Evolutionary conservation across 2,888 invertebrate species (phyloP), one percentile per base, ranked within the genome.

Genomic region (Agonopterix arenella): DNA sequence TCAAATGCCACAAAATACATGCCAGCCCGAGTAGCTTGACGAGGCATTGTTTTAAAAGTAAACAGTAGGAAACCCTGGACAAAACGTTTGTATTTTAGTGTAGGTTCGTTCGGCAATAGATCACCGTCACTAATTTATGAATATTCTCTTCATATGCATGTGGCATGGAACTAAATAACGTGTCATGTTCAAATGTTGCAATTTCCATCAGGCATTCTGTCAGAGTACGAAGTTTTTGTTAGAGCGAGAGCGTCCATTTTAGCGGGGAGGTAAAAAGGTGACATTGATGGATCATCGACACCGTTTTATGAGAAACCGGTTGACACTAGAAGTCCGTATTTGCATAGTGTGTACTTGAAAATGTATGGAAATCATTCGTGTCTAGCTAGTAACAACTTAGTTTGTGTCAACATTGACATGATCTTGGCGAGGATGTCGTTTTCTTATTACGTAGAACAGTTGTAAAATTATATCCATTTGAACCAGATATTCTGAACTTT

Each of bases 251-350:
- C 18, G 4, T 18, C 18, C 18, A 18, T 18, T 18, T 18, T 18
- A 18, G 18, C 18, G 37, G 36, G 11, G 43, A 43, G 60, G 63
- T 60, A 64, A 62, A 61, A 64, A 67, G 63, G 54, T 70, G 79
- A 76, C 80, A 69, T 69, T 80, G 78, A 82, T 74, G 62, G 70
- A 79, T 78, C 67, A 73, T 75, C 71, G 68, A 47, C 28, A 47
- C 36, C 47, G 36, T 43, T 42, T 47, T 36, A 43, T 36, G 40
- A 56, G 66, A 50, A 60, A 57, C 67, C 62, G 59, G 61, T 64
- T 59, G 56, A 59, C 47, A 57, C 54, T 48, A 56, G 28, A 28
- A 28, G 59, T 59, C 61, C 66, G 63, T 67, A 74, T 73, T 72
- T 72, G 66, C 72, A 73, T 74, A 68, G 58, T 61, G 64, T 57